Evolutionary conservation across 2,113 vertebrate species (phyloP).

Genomic region (Erythrocebus patas): DNA sequence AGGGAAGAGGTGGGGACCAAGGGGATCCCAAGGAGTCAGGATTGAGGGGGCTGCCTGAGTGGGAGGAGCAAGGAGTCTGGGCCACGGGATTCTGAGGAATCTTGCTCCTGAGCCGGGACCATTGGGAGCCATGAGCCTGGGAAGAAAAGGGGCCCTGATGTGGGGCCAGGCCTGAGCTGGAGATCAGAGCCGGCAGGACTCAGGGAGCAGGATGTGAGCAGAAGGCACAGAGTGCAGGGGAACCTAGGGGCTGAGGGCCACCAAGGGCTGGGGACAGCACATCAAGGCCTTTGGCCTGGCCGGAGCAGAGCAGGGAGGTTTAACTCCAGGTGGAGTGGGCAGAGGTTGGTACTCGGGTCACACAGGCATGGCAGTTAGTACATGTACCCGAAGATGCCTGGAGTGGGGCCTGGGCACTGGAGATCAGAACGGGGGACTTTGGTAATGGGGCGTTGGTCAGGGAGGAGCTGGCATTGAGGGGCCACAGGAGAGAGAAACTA

Average conservation of each 20-base stretch:
- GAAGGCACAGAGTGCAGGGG: background rate
- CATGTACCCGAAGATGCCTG: fast-evolving
- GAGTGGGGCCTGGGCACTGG: background rate
- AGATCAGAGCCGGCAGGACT: background rate
- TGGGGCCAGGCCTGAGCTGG: too few species aligned
- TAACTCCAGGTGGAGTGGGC: background rate
- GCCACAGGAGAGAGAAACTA: background rate
- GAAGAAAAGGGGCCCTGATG: background rate
- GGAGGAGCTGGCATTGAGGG: background rate
- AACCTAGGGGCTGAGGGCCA: too few species aligned
- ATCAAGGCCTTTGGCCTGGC: background rate
- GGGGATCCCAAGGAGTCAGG: background rate
- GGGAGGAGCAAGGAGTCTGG: too few species aligned
- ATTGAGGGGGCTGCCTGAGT: fast-evolving
- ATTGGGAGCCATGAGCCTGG: too few species aligned
- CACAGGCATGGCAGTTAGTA: too few species aligned
- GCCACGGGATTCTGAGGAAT: background rate
- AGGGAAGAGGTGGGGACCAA: background rate
- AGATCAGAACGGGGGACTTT: too few species aligned
- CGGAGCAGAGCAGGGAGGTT: too few species aligned
- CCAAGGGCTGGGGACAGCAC: too few species aligned
- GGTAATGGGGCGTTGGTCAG: background rate
- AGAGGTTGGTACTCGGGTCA: background rate
- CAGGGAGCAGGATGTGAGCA: too few species aligned
- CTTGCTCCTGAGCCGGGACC: background rate